These are phyloP conservation scores for Pentalonia nigronervosa DNA, from an alignment of 1,140 invertebrate genomes.

Conservation along the genomic window DNA sequence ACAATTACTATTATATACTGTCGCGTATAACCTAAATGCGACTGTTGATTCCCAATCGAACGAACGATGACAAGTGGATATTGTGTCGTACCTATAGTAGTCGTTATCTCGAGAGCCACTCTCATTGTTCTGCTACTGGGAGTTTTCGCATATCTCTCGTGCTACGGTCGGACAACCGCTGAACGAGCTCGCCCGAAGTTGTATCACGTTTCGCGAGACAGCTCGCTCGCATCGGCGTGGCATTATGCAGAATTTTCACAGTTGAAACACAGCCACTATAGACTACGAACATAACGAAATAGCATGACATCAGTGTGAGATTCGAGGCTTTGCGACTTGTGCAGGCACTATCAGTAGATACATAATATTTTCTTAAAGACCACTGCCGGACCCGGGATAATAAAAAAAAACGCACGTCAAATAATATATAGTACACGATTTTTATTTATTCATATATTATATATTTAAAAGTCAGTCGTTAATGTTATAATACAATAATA, in stretches of 20 bases:
- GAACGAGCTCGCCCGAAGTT: not conserved
- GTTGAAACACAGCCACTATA: not conserved
- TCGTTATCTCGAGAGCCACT: not conserved
- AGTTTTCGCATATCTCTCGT: not conserved
- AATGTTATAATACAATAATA: conserved; percentile 57
- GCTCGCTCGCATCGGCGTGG: not conserved
- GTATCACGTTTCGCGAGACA: not conserved
- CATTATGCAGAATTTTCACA: not conserved
- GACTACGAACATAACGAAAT: not conserved
- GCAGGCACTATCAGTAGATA: not conserved
- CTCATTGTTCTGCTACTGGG: not conserved
- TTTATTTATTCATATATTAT: conserved; percentile 40
- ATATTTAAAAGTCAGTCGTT: conserved; percentile 56
- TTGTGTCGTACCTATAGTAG: not conserved
- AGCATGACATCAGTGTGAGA: not conserved
- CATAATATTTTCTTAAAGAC: not conserved
- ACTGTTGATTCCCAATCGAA: not conserved
- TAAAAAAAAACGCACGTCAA: not conserved
- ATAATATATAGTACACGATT: conserved; percentile 28
- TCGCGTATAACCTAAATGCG: not conserved
- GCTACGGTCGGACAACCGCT: not conserved
- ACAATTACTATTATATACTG: not conserved
- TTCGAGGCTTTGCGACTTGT: not conserved
- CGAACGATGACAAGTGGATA: not conserved
- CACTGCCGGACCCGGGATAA: not conserved